Conservation (phyloP, 2,797 vertebrate genomes). For the Calcarius lapponicus region DNA sequence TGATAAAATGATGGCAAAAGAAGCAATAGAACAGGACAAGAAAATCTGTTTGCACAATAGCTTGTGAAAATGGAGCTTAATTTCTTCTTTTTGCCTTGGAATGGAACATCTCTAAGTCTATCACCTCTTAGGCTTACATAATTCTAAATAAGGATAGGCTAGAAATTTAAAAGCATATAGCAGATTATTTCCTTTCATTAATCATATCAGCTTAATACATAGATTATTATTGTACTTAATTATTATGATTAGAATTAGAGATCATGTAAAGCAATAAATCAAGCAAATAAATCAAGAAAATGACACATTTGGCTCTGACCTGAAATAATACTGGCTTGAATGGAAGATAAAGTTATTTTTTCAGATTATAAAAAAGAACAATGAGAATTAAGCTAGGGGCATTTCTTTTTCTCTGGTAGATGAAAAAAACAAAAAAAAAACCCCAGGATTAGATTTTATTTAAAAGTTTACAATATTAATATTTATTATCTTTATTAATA, state of each 20-base stretch:
- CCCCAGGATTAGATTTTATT: neutral
- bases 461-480: neutral
- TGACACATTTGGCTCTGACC: neutral
- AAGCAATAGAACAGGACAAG: neutral
- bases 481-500: neutral
- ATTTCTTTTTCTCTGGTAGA: neutral
- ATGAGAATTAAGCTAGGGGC: neutral
- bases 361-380: neutral
- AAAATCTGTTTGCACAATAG: neutral
- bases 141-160: neutral
- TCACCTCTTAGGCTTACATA: neutral
- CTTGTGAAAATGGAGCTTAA: neutral
- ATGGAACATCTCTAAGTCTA: neutral
- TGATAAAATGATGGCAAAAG: neutral
- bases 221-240: neutral
- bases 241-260: neutral
- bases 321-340: fast-evolving
- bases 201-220: neutral
- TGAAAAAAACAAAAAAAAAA: neutral
- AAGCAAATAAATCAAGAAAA: neutral
- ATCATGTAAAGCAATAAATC: neutral
- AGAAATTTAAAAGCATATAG: neutral
- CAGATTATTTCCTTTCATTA: neutral
- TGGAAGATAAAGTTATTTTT: neutral
- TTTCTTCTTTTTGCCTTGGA: neutral